Evolutionary conservation across 1,140 invertebrate genomes (phyloP), one percentile per base, ranked within the genome.

Genomic region (Drosophila bifasciata): DNA sequence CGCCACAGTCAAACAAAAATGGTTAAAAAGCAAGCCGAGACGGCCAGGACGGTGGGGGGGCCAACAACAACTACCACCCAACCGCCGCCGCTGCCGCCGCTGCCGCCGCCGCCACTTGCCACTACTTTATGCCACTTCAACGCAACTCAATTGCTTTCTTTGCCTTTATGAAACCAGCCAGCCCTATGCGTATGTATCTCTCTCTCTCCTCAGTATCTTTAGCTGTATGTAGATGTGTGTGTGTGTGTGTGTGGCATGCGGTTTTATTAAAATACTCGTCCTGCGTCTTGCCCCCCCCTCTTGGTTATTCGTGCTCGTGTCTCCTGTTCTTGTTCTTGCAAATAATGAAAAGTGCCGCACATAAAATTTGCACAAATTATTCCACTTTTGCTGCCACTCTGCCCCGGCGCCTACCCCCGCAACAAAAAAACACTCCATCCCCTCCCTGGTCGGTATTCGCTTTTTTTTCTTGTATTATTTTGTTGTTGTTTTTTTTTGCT

Each of bases 331-430:
- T 55, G 77, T 71, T 59, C 53, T 71, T 77, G 72, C 79, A 88
- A 88, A 86, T 86, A 88, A 88, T 88, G 81, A 86, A 86, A 86
- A 86, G 83, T 86, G 83, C 78, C 74, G 83, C 83, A 88, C 80
- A 88, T 88, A 75, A 86, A 86, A 88, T 86, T 86, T 86, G 83
- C 83, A 86, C 81, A 85, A 85, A 85, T 85, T 85, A 86, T 85
- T 81, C 67, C 56, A 63, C 52, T 58, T 72, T 72, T 43, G 36
- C 41, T 50, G 23, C 48, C n/a, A 36, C 25, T 57, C 36, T 55
- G 2, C 7, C 32, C 16, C 39, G 8, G 39, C 17, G 36, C 17
- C 25, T 19, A 16, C 3, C 5, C 25, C 25, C 6, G 25, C 25
- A 25, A 7, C 25, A 25, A 7, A 25, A 25, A 25, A 25, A 25